phyloP scores from a whole-genome alignment of 2,797 vertebrate species.

The Setipinna tenuifilis region DNA sequence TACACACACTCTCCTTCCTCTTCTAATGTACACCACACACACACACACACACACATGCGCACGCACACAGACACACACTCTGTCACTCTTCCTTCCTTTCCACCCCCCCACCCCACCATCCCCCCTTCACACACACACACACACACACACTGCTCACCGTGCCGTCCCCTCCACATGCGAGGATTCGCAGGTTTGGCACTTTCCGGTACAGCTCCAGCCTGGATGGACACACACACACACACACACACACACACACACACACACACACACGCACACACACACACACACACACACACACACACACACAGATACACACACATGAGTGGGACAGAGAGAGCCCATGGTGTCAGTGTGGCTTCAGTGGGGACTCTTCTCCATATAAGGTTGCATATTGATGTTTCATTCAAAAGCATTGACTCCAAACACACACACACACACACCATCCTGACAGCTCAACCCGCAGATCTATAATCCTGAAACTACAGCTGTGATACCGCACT shows the following conservation, averaged over 20 bases:
- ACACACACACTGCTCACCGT: constrained; percentile 77
- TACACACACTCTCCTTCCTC: too few relatives aligned
- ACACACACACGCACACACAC: background rate
- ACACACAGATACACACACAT: too few relatives aligned
- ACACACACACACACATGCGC: too few relatives aligned
- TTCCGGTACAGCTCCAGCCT: constrained; percentile 97
- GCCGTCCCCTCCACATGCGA: constrained; percentile 95
- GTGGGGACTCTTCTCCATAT: too few relatives aligned
- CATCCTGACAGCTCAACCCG: constrained; percentile 33
- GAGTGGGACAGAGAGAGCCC: too few relatives aligned
- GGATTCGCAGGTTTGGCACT: constrained; percentile 96
- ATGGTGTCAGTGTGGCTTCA: too few relatives aligned
- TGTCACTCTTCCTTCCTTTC: too few relatives aligned
- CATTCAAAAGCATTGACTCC: background rate
- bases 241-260: background rate
- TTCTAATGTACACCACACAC: too few relatives aligned
- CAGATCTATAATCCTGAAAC: constrained; percentile 29
- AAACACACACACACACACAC: too few relatives aligned
- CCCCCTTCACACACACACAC: too few relatives aligned
- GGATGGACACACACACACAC: constrained; percentile 29
- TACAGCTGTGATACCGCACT: constrained; percentile 49
- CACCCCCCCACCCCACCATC: too few relatives aligned
- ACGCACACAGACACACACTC: background rate
- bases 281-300: too few relatives aligned
- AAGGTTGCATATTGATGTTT: background rate